These are phyloP conservation scores for Scylla paramamosain DNA, from an alignment of 1,140 invertebrate genomes.

Conservation along the genomic window DNA sequence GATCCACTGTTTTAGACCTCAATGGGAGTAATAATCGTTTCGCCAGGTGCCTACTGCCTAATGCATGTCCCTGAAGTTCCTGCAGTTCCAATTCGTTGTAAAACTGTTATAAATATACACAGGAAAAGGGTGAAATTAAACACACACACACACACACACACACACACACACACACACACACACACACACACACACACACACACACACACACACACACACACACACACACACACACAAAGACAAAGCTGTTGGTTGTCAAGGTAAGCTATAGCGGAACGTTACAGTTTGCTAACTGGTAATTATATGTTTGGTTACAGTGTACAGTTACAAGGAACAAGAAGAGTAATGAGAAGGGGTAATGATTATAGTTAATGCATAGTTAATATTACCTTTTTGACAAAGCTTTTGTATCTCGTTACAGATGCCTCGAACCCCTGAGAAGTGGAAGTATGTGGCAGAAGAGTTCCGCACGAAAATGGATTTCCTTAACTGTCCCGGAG, in stretches of 20 bases:
- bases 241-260: not conserved
- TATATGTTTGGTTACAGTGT: conserved; percentile 25
- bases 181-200: no score
- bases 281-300: conserved; percentile 10
- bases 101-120: not conserved
- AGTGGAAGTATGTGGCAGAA: conserved; percentile 46
- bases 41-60: no score
- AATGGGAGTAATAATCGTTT: no score
- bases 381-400: not conserved
- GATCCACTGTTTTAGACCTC: not conserved
- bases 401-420: conserved; percentile 10
- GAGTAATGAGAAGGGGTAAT: conserved; percentile 24
- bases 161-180: no score
- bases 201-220: no score
- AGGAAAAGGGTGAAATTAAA: not conserved
- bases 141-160: not conserved
- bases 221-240: not conserved
- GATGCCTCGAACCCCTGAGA: conserved; percentile 43
- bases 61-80: not conserved
- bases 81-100: conserved; percentile 34
- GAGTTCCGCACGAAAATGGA: conserved; percentile 38
- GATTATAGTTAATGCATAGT: conserved; percentile 42
- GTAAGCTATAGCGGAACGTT: not conserved
- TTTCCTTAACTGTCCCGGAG: conserved; percentile 26
- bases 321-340: conserved; percentile 4